These are phyloP conservation scores for Emesis furor DNA, from an alignment of 2,888 invertebrate genomes.

Conservation along the genomic window DNA sequence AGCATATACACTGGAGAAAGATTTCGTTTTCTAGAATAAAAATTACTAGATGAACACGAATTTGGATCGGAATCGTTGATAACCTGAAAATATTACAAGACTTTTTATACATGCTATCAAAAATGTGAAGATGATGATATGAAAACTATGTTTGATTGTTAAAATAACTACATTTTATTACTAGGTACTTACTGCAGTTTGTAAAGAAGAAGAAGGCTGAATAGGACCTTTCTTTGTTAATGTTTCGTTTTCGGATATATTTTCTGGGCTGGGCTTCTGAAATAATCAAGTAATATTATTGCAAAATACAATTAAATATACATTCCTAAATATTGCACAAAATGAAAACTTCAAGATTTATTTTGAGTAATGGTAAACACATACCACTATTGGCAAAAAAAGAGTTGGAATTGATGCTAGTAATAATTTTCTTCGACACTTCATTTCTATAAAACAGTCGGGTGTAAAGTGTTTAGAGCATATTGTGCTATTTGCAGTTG, in stretches of 20 bases:
- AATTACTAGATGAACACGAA: not conserved
- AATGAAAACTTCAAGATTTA: constrained; percentile 14
- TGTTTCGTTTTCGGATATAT: constrained; percentile 9
- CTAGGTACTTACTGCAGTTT: constrained; percentile 14
- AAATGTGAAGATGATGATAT: constrained; percentile 8
- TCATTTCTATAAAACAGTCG: constrained; percentile 25
- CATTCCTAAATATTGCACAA: constrained; percentile 9
- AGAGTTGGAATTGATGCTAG: constrained; percentile 27
- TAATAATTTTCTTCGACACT: constrained; percentile 8
- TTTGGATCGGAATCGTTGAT: constrained; percentile 6
- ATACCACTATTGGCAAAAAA: constrained; percentile 23
- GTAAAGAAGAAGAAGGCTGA: constrained; percentile 5
- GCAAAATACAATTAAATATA: constrained; percentile 26
- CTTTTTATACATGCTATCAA: constrained; percentile 5
- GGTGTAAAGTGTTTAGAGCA: constrained; percentile 28
- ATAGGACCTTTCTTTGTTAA: not conserved
- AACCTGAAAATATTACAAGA: constrained; percentile 10
- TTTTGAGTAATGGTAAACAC: constrained; percentile 8
- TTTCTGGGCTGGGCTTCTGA: constrained; percentile 7
- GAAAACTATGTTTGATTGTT: constrained; percentile 10
- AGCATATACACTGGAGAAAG: constrained; percentile 10
- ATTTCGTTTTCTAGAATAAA: constrained; percentile 6
- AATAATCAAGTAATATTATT: constrained; percentile 31
- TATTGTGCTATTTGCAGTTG: constrained; percentile 24
- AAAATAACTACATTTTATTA: constrained; percentile 1